Evolutionary conservation across 2,113 vertebrate species (phyloP).

Genomic region (Laterallus jamaicensis): DNA sequence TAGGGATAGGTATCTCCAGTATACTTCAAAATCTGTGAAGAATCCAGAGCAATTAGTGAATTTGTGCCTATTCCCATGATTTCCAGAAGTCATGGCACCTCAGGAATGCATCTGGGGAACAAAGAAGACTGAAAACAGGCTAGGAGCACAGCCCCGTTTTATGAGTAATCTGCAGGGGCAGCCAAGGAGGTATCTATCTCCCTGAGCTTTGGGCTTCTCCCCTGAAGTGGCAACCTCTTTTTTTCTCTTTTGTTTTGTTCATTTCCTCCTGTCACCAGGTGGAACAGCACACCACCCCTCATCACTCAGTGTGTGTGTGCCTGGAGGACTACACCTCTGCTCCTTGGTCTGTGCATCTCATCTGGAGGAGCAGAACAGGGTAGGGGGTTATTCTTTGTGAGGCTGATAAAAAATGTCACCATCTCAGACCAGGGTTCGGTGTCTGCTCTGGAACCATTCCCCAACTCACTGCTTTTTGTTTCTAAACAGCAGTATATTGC

Average conservation of each 20-base stretch:
- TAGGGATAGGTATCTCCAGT: neutral
- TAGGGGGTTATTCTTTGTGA: neutral
- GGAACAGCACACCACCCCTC: neutral
- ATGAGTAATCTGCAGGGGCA: neutral
- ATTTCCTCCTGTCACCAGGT: neutral
- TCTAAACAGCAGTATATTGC: neutral
- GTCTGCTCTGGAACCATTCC: neutral
- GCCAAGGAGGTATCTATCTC: neutral
- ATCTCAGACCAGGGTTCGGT: neutral
- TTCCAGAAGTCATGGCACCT: neutral
- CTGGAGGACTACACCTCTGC: neutral
- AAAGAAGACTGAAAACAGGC: neutral
- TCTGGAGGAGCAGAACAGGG: neutral
- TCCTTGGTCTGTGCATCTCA: neutral
- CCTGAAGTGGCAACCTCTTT: neutral
- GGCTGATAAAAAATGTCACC: neutral
- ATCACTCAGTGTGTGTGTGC: neutral
- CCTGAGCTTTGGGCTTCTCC: neutral
- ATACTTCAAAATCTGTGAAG: neutral
- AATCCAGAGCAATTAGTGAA: neutral
- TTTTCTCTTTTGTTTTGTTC: neutral
- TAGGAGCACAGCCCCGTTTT: neutral
- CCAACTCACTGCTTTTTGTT: neutral
- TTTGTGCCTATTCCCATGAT: neutral
- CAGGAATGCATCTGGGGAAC: neutral